Evolutionary conservation across 1,140 invertebrate genomes (phyloP), one percentile per base, ranked within the genome.

Genomic region (Sesamia nonagrioides): DNA sequence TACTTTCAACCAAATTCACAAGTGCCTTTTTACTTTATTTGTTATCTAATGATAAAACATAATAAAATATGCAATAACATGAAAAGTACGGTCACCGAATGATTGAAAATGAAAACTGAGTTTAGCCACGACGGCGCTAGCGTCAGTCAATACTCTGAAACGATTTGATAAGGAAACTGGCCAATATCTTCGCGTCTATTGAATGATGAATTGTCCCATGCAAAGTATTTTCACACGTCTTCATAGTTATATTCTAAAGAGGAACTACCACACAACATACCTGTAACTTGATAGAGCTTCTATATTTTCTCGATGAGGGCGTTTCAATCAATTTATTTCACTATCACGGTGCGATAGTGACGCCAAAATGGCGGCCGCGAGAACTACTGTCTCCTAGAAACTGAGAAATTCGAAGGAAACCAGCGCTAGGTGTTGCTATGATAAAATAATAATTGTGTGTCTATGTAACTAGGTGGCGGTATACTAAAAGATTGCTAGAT

Each of bases 291-390:
- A 84, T 74, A 17, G 74, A 91, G 86, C 84, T 91, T 91, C 91
- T 81, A 82, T 87, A 86, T 88, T 90, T 90, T 89, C 88, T 86
- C 89, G 91, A 90, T 85, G 91, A 92, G 91, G 92, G 92, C 92
- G 92, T 93, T 90, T 84, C 86, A 86, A 92, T 93, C 92, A 92
- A 90, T 90, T 87, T 80, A 81, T 66, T 68, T 54, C 33, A 9
- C n/a, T 76, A 15, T 18, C 45, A 73, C 82, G 45, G 81, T 72
- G 90, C 91, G 88, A 93, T 86, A 84, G 87, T 86, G 88, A 93
- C 91, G 91, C 91, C 88, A 82, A 89, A 90, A 93, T 92, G 91
- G 91, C 86, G 81, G 87, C 79, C 78, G 75, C 73, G 78, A 61
- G 84, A 85, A 87, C 84, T 80, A 81, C 80, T 79, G 40, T 78